Evolutionary conservation across 2,113 vertebrate genomes (phyloP).

Genomic region (Rhipidura dahli): DNA sequence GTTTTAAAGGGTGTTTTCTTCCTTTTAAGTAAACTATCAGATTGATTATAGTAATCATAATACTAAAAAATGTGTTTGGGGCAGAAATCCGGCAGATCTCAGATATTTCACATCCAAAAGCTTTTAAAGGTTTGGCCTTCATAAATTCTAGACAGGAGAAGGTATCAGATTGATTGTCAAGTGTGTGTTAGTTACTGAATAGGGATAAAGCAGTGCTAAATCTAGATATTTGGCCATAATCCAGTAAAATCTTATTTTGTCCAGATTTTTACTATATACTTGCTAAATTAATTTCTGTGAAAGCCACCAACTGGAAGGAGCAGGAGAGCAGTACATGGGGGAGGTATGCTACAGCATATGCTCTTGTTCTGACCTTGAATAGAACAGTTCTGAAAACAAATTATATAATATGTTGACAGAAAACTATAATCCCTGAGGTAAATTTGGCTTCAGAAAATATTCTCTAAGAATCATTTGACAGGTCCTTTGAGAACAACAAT

Average conservation of each 20-base stretch:
- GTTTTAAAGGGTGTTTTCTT: neutral
- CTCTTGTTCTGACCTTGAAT: conserved; percentile 64
- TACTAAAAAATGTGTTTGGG: neutral
- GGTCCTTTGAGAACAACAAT: conserved; percentile 25
- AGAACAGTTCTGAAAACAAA: conserved; percentile 63
- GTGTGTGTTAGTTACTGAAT: neutral
- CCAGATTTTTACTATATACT: conserved; percentile 52
- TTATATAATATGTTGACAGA: conserved; percentile 67
- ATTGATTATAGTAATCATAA: neutral
- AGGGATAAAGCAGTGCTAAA: neutral
- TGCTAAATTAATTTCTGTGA: conserved; percentile 62
- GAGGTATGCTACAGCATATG: conserved; percentile 55
- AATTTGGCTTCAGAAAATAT: conserved; percentile 58
- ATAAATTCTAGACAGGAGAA: neutral
- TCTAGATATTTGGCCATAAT: conserved; percentile 22
- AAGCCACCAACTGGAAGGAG: conserved; percentile 48
- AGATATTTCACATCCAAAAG: neutral
- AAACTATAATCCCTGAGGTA: conserved; percentile 52
- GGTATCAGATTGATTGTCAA: neutral
- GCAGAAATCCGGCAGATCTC: neutral
- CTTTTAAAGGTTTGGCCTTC: neutral
- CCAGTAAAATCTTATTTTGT: conserved; percentile 54
- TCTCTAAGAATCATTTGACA: conserved; percentile 40
- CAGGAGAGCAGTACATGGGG: conserved; percentile 12
- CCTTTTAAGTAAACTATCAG: neutral